Percentiles rank a stretch among this genome's conserved stretches.
Conservation (phyloP, 2,888 invertebrate genomes). For the Noctua pronuba region DNA sequence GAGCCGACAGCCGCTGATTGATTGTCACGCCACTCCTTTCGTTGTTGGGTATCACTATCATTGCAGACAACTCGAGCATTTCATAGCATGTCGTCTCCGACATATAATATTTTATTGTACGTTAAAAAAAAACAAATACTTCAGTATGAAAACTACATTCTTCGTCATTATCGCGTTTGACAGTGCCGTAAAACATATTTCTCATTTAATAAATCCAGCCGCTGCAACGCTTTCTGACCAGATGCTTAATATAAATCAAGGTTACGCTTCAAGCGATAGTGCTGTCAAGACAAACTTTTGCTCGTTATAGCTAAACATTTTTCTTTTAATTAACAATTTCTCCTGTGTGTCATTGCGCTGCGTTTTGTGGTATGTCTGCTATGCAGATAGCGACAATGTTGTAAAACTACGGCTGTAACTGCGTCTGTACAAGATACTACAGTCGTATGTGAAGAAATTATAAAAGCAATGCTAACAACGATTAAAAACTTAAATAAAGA, state of each 20-base stretch:
- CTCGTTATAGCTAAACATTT: conserved; percentile 66
- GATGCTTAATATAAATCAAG: conserved; percentile 77
- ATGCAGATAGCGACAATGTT: conserved; percentile 23
- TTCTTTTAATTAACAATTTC: conserved; percentile 64
- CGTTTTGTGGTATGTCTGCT: not conserved
- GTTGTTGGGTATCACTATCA: conserved; percentile 36
- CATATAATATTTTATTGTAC: conserved; percentile 52
- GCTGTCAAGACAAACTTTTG: conserved; percentile 61
- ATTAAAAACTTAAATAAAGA: not conserved
- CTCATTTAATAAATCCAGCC: conserved; percentile 69
- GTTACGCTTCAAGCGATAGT: conserved; percentile 57
- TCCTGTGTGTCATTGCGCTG: conserved; percentile 41
- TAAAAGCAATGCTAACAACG: not conserved
- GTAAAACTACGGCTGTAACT: not conserved
- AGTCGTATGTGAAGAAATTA: not conserved
- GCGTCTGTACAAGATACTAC: conserved; percentile 1
- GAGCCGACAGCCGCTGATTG: conserved; percentile 45
- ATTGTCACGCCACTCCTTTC: conserved; percentile 53
- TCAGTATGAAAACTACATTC: conserved; percentile 59
- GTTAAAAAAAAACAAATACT: conserved; percentile 57
- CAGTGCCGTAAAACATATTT: conserved; percentile 67
- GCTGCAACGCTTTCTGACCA: conserved; percentile 81
- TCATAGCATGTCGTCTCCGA: conserved; percentile 44
- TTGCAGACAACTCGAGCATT: conserved; percentile 26
- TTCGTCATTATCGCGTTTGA: conserved; percentile 59